Evolutionary conservation across 2,888 invertebrate species (phyloP).

Genomic region (Branchellion lobata): DNA sequence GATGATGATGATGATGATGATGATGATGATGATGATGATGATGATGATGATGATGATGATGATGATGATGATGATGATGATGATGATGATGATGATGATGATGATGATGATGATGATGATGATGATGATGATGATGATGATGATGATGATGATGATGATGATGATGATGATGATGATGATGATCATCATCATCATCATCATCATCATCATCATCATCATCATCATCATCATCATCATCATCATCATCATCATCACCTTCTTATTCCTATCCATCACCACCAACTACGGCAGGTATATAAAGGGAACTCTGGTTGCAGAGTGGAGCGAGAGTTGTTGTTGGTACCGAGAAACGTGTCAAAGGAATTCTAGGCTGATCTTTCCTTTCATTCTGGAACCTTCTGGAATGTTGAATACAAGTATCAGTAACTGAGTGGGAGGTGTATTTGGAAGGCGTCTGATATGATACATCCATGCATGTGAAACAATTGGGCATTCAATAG

Average conservation of each 20-base stretch:
- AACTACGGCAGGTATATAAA: too few species aligned
- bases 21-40: constrained; percentile 46
- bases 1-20: constrained; percentile 7
- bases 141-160: not conserved
- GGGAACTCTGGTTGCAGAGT: too few species aligned
- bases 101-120: not conserved
- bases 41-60: constrained; percentile 47
- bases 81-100: constrained; percentile 48
- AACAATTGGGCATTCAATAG: too few species aligned
- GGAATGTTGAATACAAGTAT: too few species aligned
- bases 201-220: constrained; percentile 28
- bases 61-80: constrained; percentile 47
- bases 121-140: not conserved
- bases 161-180: not conserved
- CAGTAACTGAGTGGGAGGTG: too few species aligned
- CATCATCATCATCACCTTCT: not conserved
- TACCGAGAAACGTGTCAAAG: too few species aligned
- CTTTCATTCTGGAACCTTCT: too few species aligned
- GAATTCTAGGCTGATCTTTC: too few species aligned
- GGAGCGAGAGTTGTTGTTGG: too few species aligned
- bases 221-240: constrained; percentile 18
- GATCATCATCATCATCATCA: constrained; percentile 25
- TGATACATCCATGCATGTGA: too few species aligned
- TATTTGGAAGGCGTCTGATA: too few species aligned
- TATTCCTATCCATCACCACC: not conserved